These are phyloP conservation scores for Aphis gossypii DNA, from an alignment of 1,140 invertebrate genomes.

Conservation along the genomic window DNA sequence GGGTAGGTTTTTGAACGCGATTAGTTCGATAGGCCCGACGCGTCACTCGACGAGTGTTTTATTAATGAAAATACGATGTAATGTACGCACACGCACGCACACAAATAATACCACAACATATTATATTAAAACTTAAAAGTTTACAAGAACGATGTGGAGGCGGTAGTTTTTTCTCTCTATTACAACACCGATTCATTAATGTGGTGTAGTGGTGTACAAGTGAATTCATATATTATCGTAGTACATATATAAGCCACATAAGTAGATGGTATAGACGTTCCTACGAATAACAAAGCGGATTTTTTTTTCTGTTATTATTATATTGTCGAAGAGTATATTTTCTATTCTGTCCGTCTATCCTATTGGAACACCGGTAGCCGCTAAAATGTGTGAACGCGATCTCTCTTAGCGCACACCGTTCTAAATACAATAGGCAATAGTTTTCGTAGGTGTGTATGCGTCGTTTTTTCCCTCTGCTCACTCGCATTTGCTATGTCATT, in stretches of 20 bases:
- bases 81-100: background rate
- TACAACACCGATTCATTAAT: slow-evolving; percentile 54
- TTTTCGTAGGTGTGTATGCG: background rate
- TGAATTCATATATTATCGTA: background rate
- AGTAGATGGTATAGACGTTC: background rate
- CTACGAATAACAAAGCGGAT: slow-evolving; percentile 28
- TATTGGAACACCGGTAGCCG: slow-evolving; percentile 51
- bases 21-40: slow-evolving; percentile 37
- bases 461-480: slow-evolving; percentile 2
- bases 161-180: background rate
- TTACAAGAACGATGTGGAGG: background rate
- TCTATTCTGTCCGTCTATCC: background rate
- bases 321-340: background rate
- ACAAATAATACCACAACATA: background rate
- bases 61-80: slow-evolving; percentile 54
- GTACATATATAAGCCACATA: background rate
- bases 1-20: slow-evolving; percentile 31
- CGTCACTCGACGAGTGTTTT: slow-evolving; percentile 35
- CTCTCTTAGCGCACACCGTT: slow-evolving; percentile 28
- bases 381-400: slow-evolving; percentile 45
- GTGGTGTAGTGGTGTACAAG: background rate
- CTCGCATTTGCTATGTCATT: slow-evolving; percentile 44
- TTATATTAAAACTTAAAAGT: background rate
- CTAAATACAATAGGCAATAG: slow-evolving; percentile 27
- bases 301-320: slow-evolving; percentile 26